Evolutionary conservation across 2,797 vertebrate genomes (phyloP).

Genomic region (Coregonus suidteri): DNA sequence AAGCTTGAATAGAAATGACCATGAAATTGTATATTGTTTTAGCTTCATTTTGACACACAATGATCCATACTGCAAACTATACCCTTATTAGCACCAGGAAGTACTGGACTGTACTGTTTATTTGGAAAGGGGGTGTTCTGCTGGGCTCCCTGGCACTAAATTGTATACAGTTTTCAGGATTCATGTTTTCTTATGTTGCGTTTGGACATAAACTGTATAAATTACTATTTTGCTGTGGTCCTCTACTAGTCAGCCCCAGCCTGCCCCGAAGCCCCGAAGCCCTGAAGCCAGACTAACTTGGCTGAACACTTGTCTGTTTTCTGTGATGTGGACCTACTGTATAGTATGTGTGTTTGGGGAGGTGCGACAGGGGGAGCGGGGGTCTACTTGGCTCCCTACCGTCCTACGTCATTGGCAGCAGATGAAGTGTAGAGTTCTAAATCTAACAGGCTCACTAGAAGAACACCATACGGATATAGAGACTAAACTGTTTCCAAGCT

Average conservation of each 20-base stretch:
- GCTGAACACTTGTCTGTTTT: slow-evolving; percentile 9
- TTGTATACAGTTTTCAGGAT: background rate
- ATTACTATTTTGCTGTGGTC: background rate
- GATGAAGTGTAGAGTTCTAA: background rate
- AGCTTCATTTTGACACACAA: slow-evolving; percentile 5
- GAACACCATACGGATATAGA: background rate
- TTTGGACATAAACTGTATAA: background rate
- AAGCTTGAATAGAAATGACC: background rate
- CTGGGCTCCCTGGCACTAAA: background rate
- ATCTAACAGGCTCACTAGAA: background rate
- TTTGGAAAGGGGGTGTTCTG: background rate
- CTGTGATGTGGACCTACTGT: background rate
- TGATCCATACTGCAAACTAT: background rate
- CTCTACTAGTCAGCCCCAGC: background rate
- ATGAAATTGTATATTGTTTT: background rate
- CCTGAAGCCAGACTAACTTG: background rate
- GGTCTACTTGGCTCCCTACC: background rate
- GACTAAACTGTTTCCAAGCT: slow-evolving; percentile 14
- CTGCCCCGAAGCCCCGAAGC: background rate
- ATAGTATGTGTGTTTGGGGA: background rate
- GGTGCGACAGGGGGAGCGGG: background rate
- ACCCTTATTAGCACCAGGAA: background rate
- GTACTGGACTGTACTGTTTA: background rate
- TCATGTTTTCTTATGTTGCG: background rate
- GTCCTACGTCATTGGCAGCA: background rate